Conservation (phyloP, 2,113 vertebrate genomes). For the Archocentrus centrarchus region DNA sequence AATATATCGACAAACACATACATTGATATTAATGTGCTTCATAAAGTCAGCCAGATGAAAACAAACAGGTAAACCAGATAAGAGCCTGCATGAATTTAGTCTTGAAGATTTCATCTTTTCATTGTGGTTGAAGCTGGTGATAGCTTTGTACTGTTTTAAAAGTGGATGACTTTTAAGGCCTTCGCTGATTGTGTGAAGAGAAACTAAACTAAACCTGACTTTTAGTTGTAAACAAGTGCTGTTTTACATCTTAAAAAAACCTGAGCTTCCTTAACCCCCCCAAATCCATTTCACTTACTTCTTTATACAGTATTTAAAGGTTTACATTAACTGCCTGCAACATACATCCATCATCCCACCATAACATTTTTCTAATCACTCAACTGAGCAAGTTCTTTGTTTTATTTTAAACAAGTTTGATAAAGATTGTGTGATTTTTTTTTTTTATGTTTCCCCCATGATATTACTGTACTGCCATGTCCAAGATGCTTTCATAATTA, state of each 20-base stretch:
- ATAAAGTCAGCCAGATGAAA: neutral
- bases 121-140: neutral
- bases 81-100: no score
- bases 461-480: neutral
- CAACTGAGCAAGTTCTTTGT: neutral
- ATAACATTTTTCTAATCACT: neutral
- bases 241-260: neutral
- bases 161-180: neutral
- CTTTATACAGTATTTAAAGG: constrained; percentile 3
- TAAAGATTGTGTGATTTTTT: neutral
- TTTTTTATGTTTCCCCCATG: neutral
- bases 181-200: neutral
- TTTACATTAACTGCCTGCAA: neutral
- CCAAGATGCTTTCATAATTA: neutral
- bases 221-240: neutral
- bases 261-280: neutral
- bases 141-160: neutral
- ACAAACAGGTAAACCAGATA: neutral
- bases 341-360: neutral
- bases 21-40: neutral
- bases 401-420: neutral
- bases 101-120: neutral
- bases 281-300: neutral
- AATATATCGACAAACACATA: neutral
- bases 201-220: neutral